Evolutionary conservation across 1,140 invertebrate species (phyloP).

Genomic region (Hypothenemus hampei): DNA sequence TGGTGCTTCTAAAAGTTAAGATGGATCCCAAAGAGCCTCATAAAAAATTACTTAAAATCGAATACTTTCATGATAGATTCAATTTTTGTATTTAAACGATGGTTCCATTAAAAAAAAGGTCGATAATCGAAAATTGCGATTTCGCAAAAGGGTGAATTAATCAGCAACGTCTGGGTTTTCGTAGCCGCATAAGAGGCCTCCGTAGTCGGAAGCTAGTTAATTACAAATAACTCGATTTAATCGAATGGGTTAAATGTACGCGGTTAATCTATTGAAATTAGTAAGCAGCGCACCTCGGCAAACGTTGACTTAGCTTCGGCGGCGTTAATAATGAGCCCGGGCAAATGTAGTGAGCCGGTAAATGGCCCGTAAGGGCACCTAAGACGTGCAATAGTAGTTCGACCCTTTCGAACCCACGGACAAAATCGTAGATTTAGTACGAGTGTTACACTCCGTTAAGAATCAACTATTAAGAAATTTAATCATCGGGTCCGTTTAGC

Average conservation of each 20-base stretch:
- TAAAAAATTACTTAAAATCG: no score
- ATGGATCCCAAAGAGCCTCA: no score
- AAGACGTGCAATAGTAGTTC: constrained; percentile 17
- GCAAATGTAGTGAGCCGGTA: constrained; percentile 45
- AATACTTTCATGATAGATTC: no score
- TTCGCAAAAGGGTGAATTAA: constrained; percentile 35
- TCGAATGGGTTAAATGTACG: constrained; percentile 45
- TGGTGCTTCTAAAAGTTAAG: no score
- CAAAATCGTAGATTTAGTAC: constrained; percentile 1
- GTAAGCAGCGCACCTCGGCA: constrained; percentile 45
- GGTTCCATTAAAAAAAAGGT: no score
- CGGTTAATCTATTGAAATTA: constrained; percentile 48
- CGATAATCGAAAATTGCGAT: constrained; percentile 40
- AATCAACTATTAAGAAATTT: no score
- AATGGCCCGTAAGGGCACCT: constrained; percentile 41
- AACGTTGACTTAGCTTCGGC: constrained; percentile 43
- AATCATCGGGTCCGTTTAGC: no score
- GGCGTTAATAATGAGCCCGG: constrained; percentile 42
- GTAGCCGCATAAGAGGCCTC: constrained; percentile 12
- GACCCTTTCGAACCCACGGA: neutral
- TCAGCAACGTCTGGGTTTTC: constrained; percentile 24
- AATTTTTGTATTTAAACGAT: no score
- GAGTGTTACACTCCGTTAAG: no score
- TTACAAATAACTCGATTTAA: constrained; percentile 48
- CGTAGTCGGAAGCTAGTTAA: constrained; percentile 38